Conservation (phyloP, 2,888 invertebrate genomes). For the Cacoxenus indagator region DNA sequence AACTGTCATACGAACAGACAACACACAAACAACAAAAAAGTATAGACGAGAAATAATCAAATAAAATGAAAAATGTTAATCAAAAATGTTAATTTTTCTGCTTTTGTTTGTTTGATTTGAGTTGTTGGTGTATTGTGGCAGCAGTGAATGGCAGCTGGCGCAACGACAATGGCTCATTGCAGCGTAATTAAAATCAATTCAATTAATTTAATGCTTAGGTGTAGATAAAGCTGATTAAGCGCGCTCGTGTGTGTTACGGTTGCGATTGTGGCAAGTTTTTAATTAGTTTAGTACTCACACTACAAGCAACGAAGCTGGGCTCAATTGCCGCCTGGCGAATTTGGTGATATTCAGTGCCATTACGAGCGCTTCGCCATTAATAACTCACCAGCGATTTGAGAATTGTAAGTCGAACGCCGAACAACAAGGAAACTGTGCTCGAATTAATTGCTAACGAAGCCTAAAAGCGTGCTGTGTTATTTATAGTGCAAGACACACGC, state of each 20-base stretch:
- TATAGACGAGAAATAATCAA: constrained; percentile 56
- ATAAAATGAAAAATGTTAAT: constrained; percentile 62
- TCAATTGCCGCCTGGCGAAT: not conserved
- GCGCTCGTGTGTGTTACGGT: not conserved
- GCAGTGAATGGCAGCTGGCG: not conserved
- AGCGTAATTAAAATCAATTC: constrained; percentile 32
- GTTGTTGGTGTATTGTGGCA: not conserved
- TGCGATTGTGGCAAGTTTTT: not conserved
- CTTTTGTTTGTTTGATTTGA: constrained; percentile 9
- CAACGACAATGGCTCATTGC: not conserved
- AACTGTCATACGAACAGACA: constrained; percentile 23
- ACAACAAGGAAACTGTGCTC: too few species aligned
- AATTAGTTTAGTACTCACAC: not conserved
- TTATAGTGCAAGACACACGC: not conserved
- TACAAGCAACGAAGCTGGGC: too few species aligned
- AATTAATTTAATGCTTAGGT: constrained; percentile 14
- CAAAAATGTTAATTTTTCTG: constrained; percentile 44
- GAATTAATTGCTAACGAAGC: not conserved
- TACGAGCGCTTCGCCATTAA: not conserved
- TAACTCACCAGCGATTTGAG: not conserved
- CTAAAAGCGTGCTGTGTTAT: constrained; percentile 6
- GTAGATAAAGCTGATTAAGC: not conserved
- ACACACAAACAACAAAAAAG: constrained; percentile 28
- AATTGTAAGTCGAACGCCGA: not conserved
- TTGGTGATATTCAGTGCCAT: not conserved